These are phyloP conservation scores for Coecobrya sp. DNA, from an alignment of 2,888 invertebrate species.

Conservation along the genomic window DNA sequence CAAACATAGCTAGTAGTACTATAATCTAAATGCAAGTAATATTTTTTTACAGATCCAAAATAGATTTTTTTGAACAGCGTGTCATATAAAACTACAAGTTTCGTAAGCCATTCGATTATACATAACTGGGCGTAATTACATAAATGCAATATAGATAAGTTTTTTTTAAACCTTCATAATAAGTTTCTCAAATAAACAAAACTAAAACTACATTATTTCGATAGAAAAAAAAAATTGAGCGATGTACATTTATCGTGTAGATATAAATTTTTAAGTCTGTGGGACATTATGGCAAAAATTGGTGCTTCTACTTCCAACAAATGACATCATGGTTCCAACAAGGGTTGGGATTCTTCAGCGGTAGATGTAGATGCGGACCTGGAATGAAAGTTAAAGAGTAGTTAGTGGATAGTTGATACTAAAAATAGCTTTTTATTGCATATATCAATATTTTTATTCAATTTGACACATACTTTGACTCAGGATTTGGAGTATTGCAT, in stretches of 20 bases:
- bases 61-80: slow-evolving; percentile 30
- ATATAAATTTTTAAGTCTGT: neutral
- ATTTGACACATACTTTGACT: slow-evolving; percentile 53
- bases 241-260: slow-evolving; percentile 15
- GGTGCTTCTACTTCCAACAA: neutral
- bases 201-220: slow-evolving; percentile 57
- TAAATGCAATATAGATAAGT: neutral
- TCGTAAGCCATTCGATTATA: slow-evolving; percentile 1
- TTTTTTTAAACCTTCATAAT: slow-evolving; percentile 8
- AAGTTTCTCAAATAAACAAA: slow-evolving; percentile 57
- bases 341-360: slow-evolving; percentile 62
- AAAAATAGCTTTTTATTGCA: neutral
- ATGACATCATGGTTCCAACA: slow-evolving; percentile 59
- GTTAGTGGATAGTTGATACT: neutral
- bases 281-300: neutral
- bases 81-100: slow-evolving; percentile 47
- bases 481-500: slow-evolving; percentile 76
- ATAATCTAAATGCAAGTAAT: slow-evolving; percentile 34
- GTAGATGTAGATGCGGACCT: slow-evolving; percentile 65
- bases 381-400: neutral
- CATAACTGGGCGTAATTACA: neutral
- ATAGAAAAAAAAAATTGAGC: slow-evolving; percentile 41
- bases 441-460: neutral
- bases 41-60: slow-evolving; percentile 51
- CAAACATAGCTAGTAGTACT: slow-evolving; percentile 33